A percentile compares a stretch with the other conserved stretches of the same genome.
Conservation (phyloP, 2,888 invertebrate genomes). For the Scelioninae gen. 1 region DNA sequence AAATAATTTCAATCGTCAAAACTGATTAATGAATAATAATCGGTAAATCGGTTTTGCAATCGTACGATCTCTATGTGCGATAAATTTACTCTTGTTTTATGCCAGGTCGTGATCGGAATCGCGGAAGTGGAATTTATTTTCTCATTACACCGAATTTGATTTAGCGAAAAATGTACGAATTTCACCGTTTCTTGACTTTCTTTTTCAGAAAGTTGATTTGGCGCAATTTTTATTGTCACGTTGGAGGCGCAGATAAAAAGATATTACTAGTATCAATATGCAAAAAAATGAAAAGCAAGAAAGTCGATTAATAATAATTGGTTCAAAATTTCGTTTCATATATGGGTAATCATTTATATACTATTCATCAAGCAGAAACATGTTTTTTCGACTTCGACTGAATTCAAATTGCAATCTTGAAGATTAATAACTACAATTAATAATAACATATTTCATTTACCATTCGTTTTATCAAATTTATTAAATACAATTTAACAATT, state of each 20-base stretch:
- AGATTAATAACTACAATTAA: no score
- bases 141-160: slow-evolving; percentile 55
- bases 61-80: no score
- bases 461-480: no score
- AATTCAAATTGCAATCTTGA: no score
- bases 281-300: no score
- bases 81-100: slow-evolving; percentile 33
- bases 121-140: slow-evolving; percentile 47
- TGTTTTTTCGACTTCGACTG: no score
- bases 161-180: slow-evolving; percentile 36
- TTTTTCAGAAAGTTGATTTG: slow-evolving; percentile 58
- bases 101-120: slow-evolving; percentile 48
- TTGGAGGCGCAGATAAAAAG: slow-evolving; percentile 13
- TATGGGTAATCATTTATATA: no score
- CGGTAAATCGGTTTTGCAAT: slow-evolving; percentile 14
- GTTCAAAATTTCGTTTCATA: no score
- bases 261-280: slow-evolving; percentile 21
- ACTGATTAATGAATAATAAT: slow-evolving; percentile 29
- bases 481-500: no score
- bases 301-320: slow-evolving; percentile 31
- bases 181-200: slow-evolving; percentile 47
- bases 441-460: no score
- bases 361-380: no score
- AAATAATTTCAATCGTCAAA: background rate
- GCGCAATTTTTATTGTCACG: slow-evolving; percentile 41